phyloP scores from a whole-genome alignment of 1,140 invertebrate genomes.

The Dryas iulia region DNA sequence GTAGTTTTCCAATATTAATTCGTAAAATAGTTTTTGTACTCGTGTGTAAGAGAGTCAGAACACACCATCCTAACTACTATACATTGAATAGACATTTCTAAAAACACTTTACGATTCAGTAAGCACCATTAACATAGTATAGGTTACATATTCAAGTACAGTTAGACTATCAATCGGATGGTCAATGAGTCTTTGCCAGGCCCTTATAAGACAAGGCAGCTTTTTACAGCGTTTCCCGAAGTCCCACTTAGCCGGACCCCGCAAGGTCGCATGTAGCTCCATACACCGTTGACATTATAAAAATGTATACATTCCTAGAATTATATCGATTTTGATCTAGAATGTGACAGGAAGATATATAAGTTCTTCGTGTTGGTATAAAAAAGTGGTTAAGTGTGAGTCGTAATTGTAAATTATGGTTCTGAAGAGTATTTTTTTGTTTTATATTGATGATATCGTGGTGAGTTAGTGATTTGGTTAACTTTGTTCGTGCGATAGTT shows the following conservation, averaged over 20 bases:
- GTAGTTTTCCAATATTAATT: no score
- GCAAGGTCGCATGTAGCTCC: conserved; percentile 63
- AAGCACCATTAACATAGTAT: background rate
- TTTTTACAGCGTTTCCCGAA: conserved; percentile 69
- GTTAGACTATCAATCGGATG: conserved; percentile 64
- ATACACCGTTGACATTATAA: conserved; percentile 42
- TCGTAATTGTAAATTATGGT: background rate
- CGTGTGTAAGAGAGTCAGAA: no score
- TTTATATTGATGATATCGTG: background rate
- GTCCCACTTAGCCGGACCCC: conserved; percentile 51
- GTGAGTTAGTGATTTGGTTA: background rate
- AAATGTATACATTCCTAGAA: conserved; percentile 38
- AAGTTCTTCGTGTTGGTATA: background rate
- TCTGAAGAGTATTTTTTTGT: no score
- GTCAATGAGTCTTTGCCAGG: conserved; percentile 50
- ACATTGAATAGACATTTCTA: background rate
- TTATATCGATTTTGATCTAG: conserved; percentile 34
- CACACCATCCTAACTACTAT: background rate
- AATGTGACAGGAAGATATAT: conserved; percentile 33
- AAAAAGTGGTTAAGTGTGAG: background rate
- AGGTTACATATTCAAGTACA: conserved; percentile 42
- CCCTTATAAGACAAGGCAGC: conserved; percentile 61
- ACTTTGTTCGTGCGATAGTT: no score
- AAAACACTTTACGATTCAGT: background rate
- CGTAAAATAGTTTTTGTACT: no score